Evolutionary conservation across 1,140 invertebrate genomes (phyloP).

Genomic region (Drosophila varians): DNA sequence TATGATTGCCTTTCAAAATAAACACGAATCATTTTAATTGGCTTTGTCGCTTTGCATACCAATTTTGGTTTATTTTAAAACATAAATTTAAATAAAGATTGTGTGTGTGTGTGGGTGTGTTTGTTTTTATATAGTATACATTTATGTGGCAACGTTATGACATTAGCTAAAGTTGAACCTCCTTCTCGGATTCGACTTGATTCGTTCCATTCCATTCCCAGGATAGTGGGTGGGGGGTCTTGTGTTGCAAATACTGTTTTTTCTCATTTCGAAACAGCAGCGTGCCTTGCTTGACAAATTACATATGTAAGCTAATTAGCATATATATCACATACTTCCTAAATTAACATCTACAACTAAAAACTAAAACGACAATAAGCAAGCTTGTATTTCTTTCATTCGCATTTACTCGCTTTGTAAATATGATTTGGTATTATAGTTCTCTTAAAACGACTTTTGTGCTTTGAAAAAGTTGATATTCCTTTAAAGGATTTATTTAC

Average conservation of each 20-base stretch:
- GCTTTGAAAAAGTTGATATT: conserved; percentile 35
- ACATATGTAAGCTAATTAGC: conserved; percentile 42
- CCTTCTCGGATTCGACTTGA: not conserved
- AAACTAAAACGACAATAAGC: conserved; percentile 33
- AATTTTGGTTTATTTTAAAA: conserved; percentile 54
- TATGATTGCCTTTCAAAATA: not conserved
- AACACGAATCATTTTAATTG: conserved; percentile 35
- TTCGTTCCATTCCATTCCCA: conserved; percentile 1
- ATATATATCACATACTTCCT: conserved; percentile 50
- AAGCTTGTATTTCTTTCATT: not conserved
- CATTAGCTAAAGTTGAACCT: conserved; percentile 41
- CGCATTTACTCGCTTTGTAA: conserved; percentile 17
- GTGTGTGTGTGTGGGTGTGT: too few relatives aligned
- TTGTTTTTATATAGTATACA: conserved; percentile 51
- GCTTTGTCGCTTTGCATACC: conserved; percentile 47
- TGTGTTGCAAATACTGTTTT: conserved; percentile 46
- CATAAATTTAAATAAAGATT: conserved; percentile 52
- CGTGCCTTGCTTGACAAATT: conserved; percentile 37
- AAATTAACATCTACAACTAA: conserved; percentile 44
- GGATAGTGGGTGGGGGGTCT: conserved; percentile 15
- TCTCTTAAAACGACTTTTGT: conserved; percentile 45
- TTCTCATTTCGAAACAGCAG: conserved; percentile 20
- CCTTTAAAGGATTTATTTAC: conserved; percentile 12
- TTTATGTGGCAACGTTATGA: conserved; percentile 62
- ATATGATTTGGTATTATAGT: conserved; percentile 74